These are phyloP conservation scores for Coenonympha arcania DNA, from an alignment of 2,888 invertebrate species.

Conservation along the genomic window DNA sequence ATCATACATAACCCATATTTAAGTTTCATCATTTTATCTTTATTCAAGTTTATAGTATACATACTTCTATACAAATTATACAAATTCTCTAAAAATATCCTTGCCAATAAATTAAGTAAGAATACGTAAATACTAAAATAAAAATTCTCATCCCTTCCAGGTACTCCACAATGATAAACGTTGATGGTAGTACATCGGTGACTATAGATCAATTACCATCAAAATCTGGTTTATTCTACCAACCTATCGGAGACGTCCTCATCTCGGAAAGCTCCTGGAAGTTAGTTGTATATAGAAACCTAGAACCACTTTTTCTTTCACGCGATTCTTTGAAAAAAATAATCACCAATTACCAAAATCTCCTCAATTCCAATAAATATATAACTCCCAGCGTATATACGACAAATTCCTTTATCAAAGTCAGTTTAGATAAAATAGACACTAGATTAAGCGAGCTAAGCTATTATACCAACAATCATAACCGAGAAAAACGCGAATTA, in stretches of 20 bases:
- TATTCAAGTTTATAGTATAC: too few species aligned
- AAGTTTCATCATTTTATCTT: too few species aligned
- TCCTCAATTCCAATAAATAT: not conserved
- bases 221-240: not conserved
- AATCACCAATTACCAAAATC: not conserved
- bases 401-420: not conserved
- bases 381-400: not conserved
- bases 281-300: not conserved
- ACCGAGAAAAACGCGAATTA: not conserved
- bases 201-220: not conserved
- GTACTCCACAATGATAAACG: too few species aligned
- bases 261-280: conserved; percentile 3
- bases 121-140: too few species aligned
- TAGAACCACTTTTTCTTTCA: conserved; percentile 1
- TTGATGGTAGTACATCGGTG: not conserved
- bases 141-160: too few species aligned
- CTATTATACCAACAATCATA: not conserved
- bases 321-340: not conserved
- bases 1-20: too few species aligned
- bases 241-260: not conserved
- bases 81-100: too few species aligned
- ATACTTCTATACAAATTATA: too few species aligned
- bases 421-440: too few species aligned
- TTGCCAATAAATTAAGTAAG: too few species aligned
- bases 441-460: not conserved